Evolutionary conservation across 2,888 invertebrate species (phyloP), one percentile per base, ranked within the genome.

Genomic region (Crocallis elinguaria): DNA sequence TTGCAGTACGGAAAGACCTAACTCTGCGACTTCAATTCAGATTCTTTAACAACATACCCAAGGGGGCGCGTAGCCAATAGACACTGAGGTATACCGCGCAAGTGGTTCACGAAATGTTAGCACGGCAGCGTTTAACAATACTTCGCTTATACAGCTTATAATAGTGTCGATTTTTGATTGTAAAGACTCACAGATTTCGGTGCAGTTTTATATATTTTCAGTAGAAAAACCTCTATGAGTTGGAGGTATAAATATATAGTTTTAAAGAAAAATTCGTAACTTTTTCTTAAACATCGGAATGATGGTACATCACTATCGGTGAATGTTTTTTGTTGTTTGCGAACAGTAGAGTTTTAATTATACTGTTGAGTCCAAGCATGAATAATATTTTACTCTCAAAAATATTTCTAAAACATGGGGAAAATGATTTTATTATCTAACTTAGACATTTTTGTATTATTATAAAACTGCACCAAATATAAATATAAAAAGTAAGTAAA

Each of bases 1-100:
- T 94, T 94, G 88, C 96, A 97, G 97, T 97, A 96, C 96, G 97
- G 95, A 97, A 97, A 97, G 97, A 97, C 94, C 95, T 96, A 95
- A 96, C 96, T 93, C 95, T 96, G 95, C 96, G 96, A 94, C 96
- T 97, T 93, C 96, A 96, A 94, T 97, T 96, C 96, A 95, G 97
- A 94, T 97, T 97, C 95, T 97, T 97, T 96, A 97, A 96, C 94
- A 95, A 95, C 93, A 93, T 95, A 92, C 96, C 95, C 94, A 96
- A 96, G 95, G 94, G 94, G 87, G 95, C 95, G 92, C 94, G 96
- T 94, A 95, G 96, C 93, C 95, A 96, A 94, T 96, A 95, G 77
- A 92, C 66, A 69, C 71, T 74, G 86, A 88, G 88, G 88, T 84
- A 88, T 84, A 74, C 79, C 80, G 81, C 60, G 53, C 56, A 60